Base-by-base conservation (phyloP, 2,797 vertebrate genomes). In the Picus viridis region DNA sequence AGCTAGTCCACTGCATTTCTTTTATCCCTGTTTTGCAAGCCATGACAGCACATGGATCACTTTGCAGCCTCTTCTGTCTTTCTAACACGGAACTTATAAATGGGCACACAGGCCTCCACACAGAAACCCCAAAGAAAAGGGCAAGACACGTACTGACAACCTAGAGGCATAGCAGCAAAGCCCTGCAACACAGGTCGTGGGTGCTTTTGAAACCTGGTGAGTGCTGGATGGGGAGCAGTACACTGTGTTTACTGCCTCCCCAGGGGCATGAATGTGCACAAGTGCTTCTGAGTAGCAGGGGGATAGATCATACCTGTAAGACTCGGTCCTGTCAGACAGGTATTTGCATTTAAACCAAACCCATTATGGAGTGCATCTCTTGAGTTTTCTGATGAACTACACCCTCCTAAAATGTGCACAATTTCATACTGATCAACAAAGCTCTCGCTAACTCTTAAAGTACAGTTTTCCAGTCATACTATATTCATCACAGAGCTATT, bases 221-320 rank as follows among this genome's bases (percentile, higher is more conserved):
- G 56, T 15, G 47, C 57, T 63, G 30, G 59, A 59, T 20, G 16
- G 58, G 14, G 49, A 82, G 17, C 47, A 71, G 43, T 12, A 58
- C 1, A 1, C 29, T 47, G 15, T 2, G 11, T 62, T 22, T 8
- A 18, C 9, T 17, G 53, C 36, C 59, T 83, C 62, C 22, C 12
- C 62, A 34, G 5, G 14, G 0, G 69, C 19, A 16, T 10, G 13
- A 65, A 79, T 0, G 0, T 2, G 7, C 24, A n/a, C 34, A 45
- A 81, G 27, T 9, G 19, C 32, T 70, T 73, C 71, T 41, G 64
- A 36, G 24, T 0, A 83, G n/a, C n/a, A 68, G 0, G 0, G 14
- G 15, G 3, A 51, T 9, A 54, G 0, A 0, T 49, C 19, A 26
- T 23, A 75, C 41, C 47, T 65, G 58, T 14, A 36, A 75, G 47